These are phyloP conservation scores for Lepus europaeus DNA, from an alignment of 2,113 vertebrate species.

Conservation along the genomic window DNA sequence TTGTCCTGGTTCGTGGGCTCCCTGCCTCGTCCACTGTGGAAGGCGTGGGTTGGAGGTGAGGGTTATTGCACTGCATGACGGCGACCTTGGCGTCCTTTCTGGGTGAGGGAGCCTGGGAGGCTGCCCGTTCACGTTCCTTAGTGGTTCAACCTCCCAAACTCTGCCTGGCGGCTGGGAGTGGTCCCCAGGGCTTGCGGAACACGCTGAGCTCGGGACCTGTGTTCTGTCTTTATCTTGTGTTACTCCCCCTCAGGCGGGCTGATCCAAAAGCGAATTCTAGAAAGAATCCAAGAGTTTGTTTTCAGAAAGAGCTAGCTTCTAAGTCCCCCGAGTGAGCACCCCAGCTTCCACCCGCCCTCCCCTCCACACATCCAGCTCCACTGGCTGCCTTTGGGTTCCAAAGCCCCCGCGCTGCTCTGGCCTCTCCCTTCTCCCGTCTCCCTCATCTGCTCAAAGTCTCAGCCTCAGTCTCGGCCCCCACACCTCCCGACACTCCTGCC, in stretches of 20 bases:
- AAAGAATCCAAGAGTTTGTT: not conserved
- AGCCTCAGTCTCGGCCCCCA: not conserved
- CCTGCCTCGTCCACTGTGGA: not conserved
- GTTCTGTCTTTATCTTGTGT: not conserved
- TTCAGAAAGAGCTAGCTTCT: not conserved
- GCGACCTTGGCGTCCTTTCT: not conserved
- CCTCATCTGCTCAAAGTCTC: not conserved
- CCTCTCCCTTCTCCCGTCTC: not conserved
- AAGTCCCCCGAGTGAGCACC: not conserved
- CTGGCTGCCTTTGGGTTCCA: not conserved
- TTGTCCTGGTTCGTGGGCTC: not conserved
- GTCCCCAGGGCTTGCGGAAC: not conserved
- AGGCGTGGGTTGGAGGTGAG: not conserved
- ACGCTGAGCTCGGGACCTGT: no score
- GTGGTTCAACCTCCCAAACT: not conserved
- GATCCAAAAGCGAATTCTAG: not conserved
- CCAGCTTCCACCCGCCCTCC: not conserved
- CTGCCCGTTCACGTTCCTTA: not conserved
- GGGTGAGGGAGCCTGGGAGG: not conserved
- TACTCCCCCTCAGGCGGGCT: rapidly evolving
- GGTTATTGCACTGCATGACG: rapidly evolving
- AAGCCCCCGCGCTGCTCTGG: rapidly evolving
- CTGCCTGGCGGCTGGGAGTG: not conserved
- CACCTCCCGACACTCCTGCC: not conserved
- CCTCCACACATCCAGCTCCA: rapidly evolving